Evolutionary conservation across 1,140 invertebrate genomes (phyloP), one percentile per base, ranked within the genome.

Genomic region (Rhopalosiphum padi): DNA sequence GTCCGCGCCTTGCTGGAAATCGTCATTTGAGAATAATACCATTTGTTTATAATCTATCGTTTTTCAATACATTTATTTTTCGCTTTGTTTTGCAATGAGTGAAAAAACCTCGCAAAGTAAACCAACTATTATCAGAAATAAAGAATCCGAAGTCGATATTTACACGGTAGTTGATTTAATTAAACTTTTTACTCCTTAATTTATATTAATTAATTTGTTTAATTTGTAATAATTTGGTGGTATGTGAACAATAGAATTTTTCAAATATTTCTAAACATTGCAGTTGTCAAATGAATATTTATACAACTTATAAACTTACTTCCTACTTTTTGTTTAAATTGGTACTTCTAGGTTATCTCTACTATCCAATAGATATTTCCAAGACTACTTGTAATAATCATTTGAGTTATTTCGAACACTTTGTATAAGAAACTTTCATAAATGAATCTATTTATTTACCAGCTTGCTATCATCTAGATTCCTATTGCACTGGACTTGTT

Each of bases 161-260:
- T 92, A 92, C 46, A 92, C 46, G 43, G 90, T 92, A 92, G 43
- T 91, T 77, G 46, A 6, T 86, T 86, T 86, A 6, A 46, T 15
- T 46, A 41, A 2, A 41, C 30, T 43, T 83, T 8, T 1, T 83
- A 60, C 9, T 68, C 8, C n/a, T 77, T 77, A 18, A 77, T 77
- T 77, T 77, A 77, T 77, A 35, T 77, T 77, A 18, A 77, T n/a
- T 77, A 6, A 18, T 77, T 60, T 60, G 55, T 3, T 60, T 30
- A 60, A 25, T 60, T 77, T 77, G 15, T 77, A n/a, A 18, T n/a
- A 77, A n/a, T 3, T n/a, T 9, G 5, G 0, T 30, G n/a, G n/a
- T 68, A n/a, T 30, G 30, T 15, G 9, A 11, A 30, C 0, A 25
- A 11, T 60, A 15, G 4, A n/a, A 4, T 3, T 30, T 68, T n/a